These are phyloP conservation scores for Oligia strigilis DNA, from an alignment of 2,888 invertebrate genomes.

Conservation along the genomic window DNA sequence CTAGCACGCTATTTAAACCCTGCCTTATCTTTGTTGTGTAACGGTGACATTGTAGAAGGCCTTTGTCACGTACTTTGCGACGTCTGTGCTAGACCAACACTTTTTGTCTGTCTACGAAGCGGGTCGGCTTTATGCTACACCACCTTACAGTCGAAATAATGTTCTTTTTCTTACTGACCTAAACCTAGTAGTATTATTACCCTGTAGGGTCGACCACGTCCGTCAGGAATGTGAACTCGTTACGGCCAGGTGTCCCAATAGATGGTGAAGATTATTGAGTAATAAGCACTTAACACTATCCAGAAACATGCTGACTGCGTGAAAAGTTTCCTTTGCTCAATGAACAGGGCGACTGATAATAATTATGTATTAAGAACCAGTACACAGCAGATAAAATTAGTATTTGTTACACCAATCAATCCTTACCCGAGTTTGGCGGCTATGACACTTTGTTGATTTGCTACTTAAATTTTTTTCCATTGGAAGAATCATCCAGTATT, in stretches of 20 bases:
- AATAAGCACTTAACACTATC: not conserved
- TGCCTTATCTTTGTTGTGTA: constrained; percentile 75
- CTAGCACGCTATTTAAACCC: constrained; percentile 78
- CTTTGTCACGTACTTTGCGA: constrained; percentile 69
- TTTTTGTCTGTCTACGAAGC: constrained; percentile 59
- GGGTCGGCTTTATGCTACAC: constrained; percentile 12
- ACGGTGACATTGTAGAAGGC: constrained; percentile 74
- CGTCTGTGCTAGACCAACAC: constrained; percentile 49
- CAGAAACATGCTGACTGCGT: not conserved
- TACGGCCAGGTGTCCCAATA: not conserved
- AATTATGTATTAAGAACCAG: not conserved
- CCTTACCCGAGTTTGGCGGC: not conserved
- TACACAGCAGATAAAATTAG: not conserved
- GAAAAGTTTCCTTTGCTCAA: not conserved
- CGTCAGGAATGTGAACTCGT: not conserved
- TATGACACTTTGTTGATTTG: not conserved
- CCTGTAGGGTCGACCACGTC: not conserved
- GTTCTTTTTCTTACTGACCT: not conserved
- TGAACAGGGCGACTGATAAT: not conserved
- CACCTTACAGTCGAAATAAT: not conserved
- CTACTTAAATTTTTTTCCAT: not conserved
- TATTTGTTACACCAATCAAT: not conserved
- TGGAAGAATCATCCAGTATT: not conserved
- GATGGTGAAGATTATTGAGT: not conserved
- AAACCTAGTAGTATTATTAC: not conserved